Base-by-base conservation (phyloP, 2,797 vertebrate species). In the Melanogrammus aeglefinus region DNA sequence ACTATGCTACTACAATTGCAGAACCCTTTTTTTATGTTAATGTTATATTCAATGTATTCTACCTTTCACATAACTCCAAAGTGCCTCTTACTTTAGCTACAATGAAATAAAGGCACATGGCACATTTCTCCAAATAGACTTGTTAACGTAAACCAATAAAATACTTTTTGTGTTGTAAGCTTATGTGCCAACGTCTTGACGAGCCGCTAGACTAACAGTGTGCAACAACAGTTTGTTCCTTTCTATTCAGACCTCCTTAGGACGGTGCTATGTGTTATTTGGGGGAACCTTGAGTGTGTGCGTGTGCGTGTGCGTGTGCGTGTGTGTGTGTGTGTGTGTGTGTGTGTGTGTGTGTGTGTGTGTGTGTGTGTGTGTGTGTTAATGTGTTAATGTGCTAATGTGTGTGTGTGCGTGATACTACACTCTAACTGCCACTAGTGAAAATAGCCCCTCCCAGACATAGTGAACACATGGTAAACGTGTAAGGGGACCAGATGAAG, bases 341-440 rank as follows among this genome's bases (percentile, higher is more conserved):
- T 21, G 18, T 51, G 47, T 51, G 47, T 63, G 8, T 63, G 57
- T 63, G 57, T 63, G 57, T 63, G 57, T 63, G 57, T n/a, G 57
- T 8, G 57, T n/a, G 51, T n/a, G 51, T n/a, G 51, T n/a, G n/a
- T n/a, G n/a, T n/a, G n/a, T 21, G 51, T 21, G 51, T 57, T 18
- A 5, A 21, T 57, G 51, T 57, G 51, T n/a, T n/a, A n/a, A n/a
- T n/a, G n/a, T n/a, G n/a, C n/a, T n/a, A n/a, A n/a, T 63, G 51
- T 63, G 70, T 71, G 69, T 71, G 69, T 71, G 69, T 71, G 69
- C 31, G 69, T 72, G 63, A 69, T 27, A 27, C 24, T 24, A 69
- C 6, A 4, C 24, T 27, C 6, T 57, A 57, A 57, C 18, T 6
- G 21, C 7, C 6, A 24, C 21, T 63, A 63, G n/a, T 63, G 47